These are phyloP conservation scores for Cydia splendana DNA, from an alignment of 1,140 invertebrate species.

Conservation along the genomic window DNA sequence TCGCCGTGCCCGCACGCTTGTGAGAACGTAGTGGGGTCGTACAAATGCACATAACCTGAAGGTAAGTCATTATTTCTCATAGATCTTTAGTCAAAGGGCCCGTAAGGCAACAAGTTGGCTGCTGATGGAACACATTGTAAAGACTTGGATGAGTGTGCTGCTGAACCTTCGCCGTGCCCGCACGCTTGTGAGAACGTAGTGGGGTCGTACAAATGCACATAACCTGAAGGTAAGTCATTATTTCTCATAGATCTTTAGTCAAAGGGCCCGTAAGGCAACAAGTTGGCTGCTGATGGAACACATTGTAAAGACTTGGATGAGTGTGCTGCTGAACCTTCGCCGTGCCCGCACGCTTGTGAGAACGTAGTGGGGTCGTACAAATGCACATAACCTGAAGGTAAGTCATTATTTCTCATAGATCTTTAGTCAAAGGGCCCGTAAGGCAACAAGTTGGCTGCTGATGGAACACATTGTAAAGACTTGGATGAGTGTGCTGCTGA, in stretches of 20 bases:
- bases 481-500: conserved; percentile 92
- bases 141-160: conserved; percentile 93
- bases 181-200: conserved; percentile 94
- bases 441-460: conserved; percentile 88
- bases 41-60: conserved; percentile 93
- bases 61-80: conserved; percentile 67
- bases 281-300: conserved; percentile 87
- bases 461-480: conserved; percentile 92
- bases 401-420: not conserved
- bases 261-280: conserved; percentile 86
- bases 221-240: conserved; percentile 84
- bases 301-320: conserved; percentile 95
- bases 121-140: conserved; percentile 91
- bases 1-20: conserved; percentile 92
- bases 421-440: conserved; percentile 80
- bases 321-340: conserved; percentile 89
- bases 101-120: conserved; percentile 89
- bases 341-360: conserved; percentile 92
- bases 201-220: conserved; percentile 93
- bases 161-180: conserved; percentile 90
- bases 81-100: conserved; percentile 62
- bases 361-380: conserved; percentile 93
- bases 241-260: not conserved
- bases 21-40: conserved; percentile 93
- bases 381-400: conserved; percentile 92